Base-by-base conservation (phyloP, 2,797 vertebrate species). In the Naso thynnoides region DNA sequence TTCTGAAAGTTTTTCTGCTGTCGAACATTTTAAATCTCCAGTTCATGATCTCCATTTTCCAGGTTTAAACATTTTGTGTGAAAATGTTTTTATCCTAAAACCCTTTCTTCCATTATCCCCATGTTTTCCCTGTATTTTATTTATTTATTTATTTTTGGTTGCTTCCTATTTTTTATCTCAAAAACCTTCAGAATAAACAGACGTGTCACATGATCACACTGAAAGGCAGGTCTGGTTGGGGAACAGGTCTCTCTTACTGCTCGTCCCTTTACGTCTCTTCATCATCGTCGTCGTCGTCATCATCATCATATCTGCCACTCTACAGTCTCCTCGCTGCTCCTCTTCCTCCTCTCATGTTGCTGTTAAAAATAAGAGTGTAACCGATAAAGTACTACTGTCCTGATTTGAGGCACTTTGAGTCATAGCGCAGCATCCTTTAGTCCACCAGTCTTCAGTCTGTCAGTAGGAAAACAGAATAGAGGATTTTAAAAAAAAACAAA, bases 371-470 rank as follows among this genome's bases (percentile, higher is more conserved):
- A 90, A 90, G 89, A 90, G 80, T 92, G 73, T 87, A 86, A 83
- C 53, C 54, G 21, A 61, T 76, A 19, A 76, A 92, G 76, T 94
- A 89, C 73, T 79, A 23, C 77, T 85, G 84, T 95, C 94, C 90
- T 87, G 88, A 93, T 90, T 78, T 85, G 92, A 92, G 93, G 86
- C 86, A 92, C 94, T 91, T 84, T 85, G 86, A 67, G 82, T 95
- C 93, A 89, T 90, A 90, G 88, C 92, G 93, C 87, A 74, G 92
- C 94, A 84, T 95, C 88, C 94, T 94, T 93, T 88, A 87, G 78
- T 89, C 82, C 90, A 92, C 86, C 88, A 33, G 70, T 84, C 94
- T 88, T 76, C 84, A 71, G 83, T 87, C 83, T 93, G 83, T 86
- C 88, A 58, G 87, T 89, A 94, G 91, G 88, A 88, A 90, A 87